Evolutionary conservation across 2,888 invertebrate genomes (phyloP), one percentile per base, ranked within the genome.

Genomic region (Parascotia fuliginaria): DNA sequence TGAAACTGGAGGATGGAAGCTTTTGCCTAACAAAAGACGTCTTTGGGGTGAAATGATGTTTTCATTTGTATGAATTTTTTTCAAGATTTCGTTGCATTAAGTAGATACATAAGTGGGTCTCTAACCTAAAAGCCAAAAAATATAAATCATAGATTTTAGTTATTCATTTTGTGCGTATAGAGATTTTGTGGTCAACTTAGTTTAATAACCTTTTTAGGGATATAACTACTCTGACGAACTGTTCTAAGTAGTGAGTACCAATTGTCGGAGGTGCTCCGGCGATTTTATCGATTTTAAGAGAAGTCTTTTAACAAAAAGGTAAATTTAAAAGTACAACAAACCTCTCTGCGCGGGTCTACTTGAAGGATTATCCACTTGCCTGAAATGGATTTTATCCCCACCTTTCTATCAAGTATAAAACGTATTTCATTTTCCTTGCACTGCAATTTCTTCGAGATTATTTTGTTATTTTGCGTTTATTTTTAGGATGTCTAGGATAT

Each of bases 291-390:
- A 73, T 65, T 60, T 65, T 72, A 61, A 57, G 45, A 41, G 37
- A 64, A 65, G 64, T 56, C 56, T 57, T 54, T 60, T 60, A 60
- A 65, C 52, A 50, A 55, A 59, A 65, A 60, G 66, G 65, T 56
- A 45, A 65, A 75, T 79, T 72, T 67, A 69, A 73, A 67, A 70
- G 71, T 65, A 70, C 63, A 72, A 59, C 65, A 56, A 57, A 63
- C 61, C 65, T 63, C 65, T 62, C 63, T 73, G 69, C 70, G 70
- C 67, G 57, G 65, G 75, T 74, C 74, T 80, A 73, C 68, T 71
- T 73, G 68, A 73, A 70, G 78, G 83, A 87, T 87, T 83, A 87
- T 85, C 85, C 81, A 79, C 81, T 84, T 79, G 74, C 57, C 73
- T 62, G 73, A 72, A 75, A 83, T 84, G 73, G 78, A 81, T 78